phyloP scores from a whole-genome alignment of 2,113 vertebrate genomes.

The Chroicocephalus ridibundus region DNA sequence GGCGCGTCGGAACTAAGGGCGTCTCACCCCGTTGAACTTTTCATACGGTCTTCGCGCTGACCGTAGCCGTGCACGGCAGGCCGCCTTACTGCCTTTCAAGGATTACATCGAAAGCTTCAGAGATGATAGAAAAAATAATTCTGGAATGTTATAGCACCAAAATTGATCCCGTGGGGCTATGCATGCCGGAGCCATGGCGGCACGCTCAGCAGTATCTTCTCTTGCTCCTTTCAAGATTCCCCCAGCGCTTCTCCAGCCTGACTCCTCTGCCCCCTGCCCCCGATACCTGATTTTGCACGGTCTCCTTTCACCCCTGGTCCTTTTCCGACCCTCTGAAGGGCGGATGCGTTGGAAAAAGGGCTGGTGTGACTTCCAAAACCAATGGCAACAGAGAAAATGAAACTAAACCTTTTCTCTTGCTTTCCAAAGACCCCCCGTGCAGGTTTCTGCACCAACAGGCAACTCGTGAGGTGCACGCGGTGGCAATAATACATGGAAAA shows the following conservation, averaged over 20 bases:
- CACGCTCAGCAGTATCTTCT: not conserved
- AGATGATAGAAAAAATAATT: not conserved
- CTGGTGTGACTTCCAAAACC: not conserved
- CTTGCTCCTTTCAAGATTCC: not conserved
- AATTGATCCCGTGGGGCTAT: not conserved
- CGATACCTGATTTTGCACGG: fast-evolving
- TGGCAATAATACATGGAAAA: not conserved
- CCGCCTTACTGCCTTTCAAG: not conserved
- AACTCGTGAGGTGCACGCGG: not conserved
- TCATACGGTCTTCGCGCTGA: not conserved
- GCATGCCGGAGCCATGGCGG: too few relatives aligned
- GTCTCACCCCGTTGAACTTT: not conserved
- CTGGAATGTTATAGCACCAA: not conserved
- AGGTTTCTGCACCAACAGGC: not conserved
- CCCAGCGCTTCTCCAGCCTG: not conserved
- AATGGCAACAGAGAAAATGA: not conserved
- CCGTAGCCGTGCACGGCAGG: not conserved
- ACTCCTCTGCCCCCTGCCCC: not conserved
- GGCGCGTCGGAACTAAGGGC: not conserved
- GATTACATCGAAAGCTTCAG: not conserved
- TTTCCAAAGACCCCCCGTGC: not conserved
- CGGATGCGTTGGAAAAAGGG: too few relatives aligned
- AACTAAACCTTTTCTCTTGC: not conserved
- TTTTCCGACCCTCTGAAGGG: not conserved
- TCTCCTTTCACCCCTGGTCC: not conserved